These are phyloP conservation scores for Catonia carolina DNA, from an alignment of 2,888 invertebrate genomes.

Conservation along the genomic window DNA sequence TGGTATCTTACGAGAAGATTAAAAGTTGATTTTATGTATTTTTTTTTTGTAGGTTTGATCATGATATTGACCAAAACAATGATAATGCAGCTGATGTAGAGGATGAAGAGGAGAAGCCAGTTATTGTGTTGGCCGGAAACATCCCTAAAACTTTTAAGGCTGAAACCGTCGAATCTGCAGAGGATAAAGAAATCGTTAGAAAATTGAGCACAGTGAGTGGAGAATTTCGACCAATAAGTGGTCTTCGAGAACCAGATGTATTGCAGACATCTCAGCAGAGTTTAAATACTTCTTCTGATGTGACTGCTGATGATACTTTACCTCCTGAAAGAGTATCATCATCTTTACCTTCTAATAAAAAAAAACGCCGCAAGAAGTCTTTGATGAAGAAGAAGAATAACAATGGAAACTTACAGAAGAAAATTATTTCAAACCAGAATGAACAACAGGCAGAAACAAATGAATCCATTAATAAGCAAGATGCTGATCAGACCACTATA, in stretches of 20 bases:
- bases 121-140: slow-evolving; percentile 21
- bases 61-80: slow-evolving; percentile 5
- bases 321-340: slow-evolving; percentile 40
- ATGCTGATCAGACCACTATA: slow-evolving; percentile 25
- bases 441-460: slow-evolving; percentile 1
- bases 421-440: neutral
- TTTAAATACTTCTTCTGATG: slow-evolving; percentile 22
- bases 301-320: slow-evolving; percentile 23
- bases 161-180: slow-evolving; percentile 45
- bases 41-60: neutral
- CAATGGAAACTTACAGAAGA: slow-evolving; percentile 14
- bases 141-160: slow-evolving; percentile 50
- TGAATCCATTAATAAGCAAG: neutral
- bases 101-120: slow-evolving; percentile 14
- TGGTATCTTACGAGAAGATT: no score
- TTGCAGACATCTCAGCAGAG: slow-evolving; percentile 16
- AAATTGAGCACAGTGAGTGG: slow-evolving; percentile 55
- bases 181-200: slow-evolving; percentile 50
- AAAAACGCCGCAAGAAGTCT: slow-evolving; percentile 71
- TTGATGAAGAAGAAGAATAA: slow-evolving; percentile 62
- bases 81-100: slow-evolving; percentile 18
- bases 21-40: no score
- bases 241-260: slow-evolving; percentile 24
- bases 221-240: slow-evolving; percentile 54
- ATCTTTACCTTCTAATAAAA: slow-evolving; percentile 47